Evolutionary conservation across 2,797 vertebrate genomes (phyloP), one percentile per base, ranked within the genome.

Genomic region (Telmatherina bonti): DNA sequence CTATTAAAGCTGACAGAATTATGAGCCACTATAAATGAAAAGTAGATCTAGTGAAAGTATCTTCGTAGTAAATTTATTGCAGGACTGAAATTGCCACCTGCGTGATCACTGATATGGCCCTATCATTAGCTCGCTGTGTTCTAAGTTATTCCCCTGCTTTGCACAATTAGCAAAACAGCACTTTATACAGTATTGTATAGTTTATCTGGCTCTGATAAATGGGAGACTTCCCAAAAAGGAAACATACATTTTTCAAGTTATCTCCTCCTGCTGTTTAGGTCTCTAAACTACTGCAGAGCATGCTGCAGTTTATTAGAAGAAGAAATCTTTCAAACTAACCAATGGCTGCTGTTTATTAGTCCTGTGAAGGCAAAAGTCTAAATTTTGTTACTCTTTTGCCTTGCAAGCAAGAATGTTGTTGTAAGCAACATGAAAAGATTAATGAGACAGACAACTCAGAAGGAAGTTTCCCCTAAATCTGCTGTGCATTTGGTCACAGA

Each of bases 1-100:
- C 85, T 81, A 82, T 84, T 79, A 87, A 81, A 71, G 62, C 67
- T 76, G 83, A 81, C 78, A 84, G 75, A 82, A 60, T 77, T 80
- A 84, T 76, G 80, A 85, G 67, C 35, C 55, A 52, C 62, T 85
- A 29, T 56, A 71, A 85, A 87, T 88, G 72, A 88, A 88, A 84
- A 84, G 73, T 55, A 70, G 74, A 88, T 73, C 69, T 22, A 22
- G 57, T 65, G 36, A 79, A 85, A 72, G 51, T 63, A 72, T 78
- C 70, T 80, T 82, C 62, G 65, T 15, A 26, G 41, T 38, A 62
- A 67, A 87, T 87, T 79, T 81, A 84, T 53, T 67, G 68, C 54
- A 22, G 75, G 55, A 31, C 20, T 30, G 38, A 66, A 85, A 81
- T 45, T 54, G 65, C 68, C 43, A 73, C 70, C 73, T 59, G 57